Conservation (phyloP, 2,797 vertebrate species). For the Anguilla pacifica region DNA sequence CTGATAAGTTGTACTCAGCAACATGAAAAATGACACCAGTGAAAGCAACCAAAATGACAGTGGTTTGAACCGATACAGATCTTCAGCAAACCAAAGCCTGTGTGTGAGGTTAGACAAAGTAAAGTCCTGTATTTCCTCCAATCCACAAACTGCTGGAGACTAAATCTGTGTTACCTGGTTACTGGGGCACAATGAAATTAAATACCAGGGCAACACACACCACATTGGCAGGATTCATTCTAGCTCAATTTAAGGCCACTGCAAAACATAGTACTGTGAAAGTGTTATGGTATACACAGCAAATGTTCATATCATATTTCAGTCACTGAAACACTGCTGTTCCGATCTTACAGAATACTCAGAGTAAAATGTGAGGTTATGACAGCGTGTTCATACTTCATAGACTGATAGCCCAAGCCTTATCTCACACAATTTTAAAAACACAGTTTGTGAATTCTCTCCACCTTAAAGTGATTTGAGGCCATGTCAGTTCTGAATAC, state of each 20-base stretch:
- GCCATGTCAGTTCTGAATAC: neutral
- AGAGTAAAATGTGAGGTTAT: neutral
- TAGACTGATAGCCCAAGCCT: neutral
- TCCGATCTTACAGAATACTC: neutral
- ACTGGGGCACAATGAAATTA: slow-evolving; percentile 65
- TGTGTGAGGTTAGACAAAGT: neutral
- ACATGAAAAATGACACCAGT: neutral
- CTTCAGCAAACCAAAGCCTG: slow-evolving; percentile 31
- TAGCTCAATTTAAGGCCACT: neutral
- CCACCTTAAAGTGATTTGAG: too few relatives aligned
- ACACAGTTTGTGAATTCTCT: neutral
- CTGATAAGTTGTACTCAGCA: neutral
- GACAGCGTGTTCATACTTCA: neutral
- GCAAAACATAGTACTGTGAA: neutral
- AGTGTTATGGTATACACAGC: neutral
- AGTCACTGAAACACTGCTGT: neutral
- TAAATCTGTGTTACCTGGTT: slow-evolving; percentile 63
- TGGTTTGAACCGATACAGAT: slow-evolving; percentile 27
- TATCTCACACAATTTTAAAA: neutral
- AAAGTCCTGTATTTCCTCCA: neutral
- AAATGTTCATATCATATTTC: neutral
- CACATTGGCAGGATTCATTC: neutral
- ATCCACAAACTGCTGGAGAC: slow-evolving; percentile 42
- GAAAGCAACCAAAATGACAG: slow-evolving; percentile 20
- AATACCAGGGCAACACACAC: slow-evolving; percentile 45